Evolutionary conservation across 2,888 invertebrate species (phyloP), one percentile per base, ranked within the genome.

Genomic region (Fragum fragum): DNA sequence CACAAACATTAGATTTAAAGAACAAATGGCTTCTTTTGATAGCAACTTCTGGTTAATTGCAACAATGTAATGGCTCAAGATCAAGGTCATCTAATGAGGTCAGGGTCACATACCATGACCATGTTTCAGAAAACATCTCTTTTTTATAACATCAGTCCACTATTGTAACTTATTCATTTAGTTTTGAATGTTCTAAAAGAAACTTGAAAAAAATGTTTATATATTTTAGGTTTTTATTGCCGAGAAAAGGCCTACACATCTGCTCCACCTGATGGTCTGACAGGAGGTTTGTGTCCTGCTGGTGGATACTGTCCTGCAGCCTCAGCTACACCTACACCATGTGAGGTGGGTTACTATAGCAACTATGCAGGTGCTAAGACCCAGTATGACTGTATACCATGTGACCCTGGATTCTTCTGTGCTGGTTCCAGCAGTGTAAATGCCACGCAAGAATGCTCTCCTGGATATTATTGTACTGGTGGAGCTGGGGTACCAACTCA

Each of bases 381-480:
- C 3, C 81, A 87, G 69, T 88, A 82, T 76, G 93, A 94, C 83
- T 94, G 94, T 82, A 92, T 93, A 36, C 92, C 92, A 0, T 94
- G 93, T 88, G 93, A 93, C 55, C 94, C 94, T 6, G 94, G 94
- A 7, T 91, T 80, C 72, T 93, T 86, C 86, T 93, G 93, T 86
- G 91, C 93, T n/a, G 93, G 93, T 11, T 91, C 92, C 16, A 92
- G 90, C 77, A 91, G 92, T 82, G 89, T 89, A 2, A 86, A 88
- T 28, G 92, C 91, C n/a, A 90, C 92, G 2, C 82, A 88, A 55
- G 61, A 88, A 73, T 94, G 94, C 88, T 88, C 91, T 6, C 87
- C 93, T 47, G 94, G 94, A 6, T 94, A 92, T 82, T 94, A 91
- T 79, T 94, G 94, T 77, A 92, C 91, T 3, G 94, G 94, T 32